A percentile compares a stretch with the other conserved stretches of the same genome.
These are phyloP conservation scores for Oryzaephilus surinamensis DNA, from an alignment of 1,140 invertebrate genomes.

Conservation along the genomic window DNA sequence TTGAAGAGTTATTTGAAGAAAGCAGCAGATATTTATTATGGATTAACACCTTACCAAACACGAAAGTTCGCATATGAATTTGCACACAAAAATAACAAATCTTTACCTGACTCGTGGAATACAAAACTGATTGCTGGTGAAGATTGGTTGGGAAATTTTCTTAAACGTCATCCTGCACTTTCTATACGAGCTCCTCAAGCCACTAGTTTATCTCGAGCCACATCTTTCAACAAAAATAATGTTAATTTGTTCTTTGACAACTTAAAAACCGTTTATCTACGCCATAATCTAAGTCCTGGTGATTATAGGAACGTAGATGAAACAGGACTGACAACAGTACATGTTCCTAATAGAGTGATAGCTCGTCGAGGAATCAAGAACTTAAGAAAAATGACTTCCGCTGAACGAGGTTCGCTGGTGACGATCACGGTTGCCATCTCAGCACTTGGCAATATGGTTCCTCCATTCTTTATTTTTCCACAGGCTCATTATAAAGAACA, in stretches of 20 bases:
- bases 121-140: too few species aligned
- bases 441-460: slow-evolving; percentile 3
- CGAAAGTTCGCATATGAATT: too few species aligned
- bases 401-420: slow-evolving; percentile 34
- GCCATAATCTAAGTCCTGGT: slow-evolving; percentile 18
- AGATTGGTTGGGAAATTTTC: too few species aligned
- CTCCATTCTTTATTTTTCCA: slow-evolving; percentile 14
- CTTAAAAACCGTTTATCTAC: slow-evolving; percentile 21
- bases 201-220: slow-evolving; percentile 32
- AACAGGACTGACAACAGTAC: slow-evolving; percentile 37
- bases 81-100: too few species aligned
- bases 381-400: slow-evolving; percentile 33
- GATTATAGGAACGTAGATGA: slow-evolving; percentile 39
- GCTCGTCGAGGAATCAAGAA: slow-evolving; percentile 30
- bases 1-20: too few species aligned
- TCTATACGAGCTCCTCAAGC: slow-evolving; percentile 23
- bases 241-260: slow-evolving; percentile 29
- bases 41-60: too few species aligned
- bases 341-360: slow-evolving; percentile 26
- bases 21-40: too few species aligned
- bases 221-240: slow-evolving; percentile 32
- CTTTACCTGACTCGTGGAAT: too few species aligned
- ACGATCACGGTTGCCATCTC: slow-evolving; percentile 16
- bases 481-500: slow-evolving; percentile 1
- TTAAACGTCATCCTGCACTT: too few species aligned